Evolutionary conservation across 2,113 vertebrate species (phyloP).

Genomic region (Caretta caretta): DNA sequence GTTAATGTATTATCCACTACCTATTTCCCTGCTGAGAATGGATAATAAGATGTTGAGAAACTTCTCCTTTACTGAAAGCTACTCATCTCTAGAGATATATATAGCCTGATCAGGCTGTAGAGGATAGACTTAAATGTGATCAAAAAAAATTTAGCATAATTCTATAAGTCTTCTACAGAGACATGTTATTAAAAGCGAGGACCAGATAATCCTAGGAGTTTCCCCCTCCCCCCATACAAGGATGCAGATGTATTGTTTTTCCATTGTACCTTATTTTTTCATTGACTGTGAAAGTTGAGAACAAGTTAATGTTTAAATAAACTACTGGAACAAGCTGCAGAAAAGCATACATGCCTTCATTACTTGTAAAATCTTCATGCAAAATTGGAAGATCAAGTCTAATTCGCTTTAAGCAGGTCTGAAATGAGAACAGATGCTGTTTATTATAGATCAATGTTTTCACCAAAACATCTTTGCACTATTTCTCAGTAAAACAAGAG

Average conservation of each 20-base stretch:
- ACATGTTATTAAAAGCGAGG: not conserved
- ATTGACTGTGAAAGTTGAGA: not conserved
- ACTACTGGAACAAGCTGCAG: not conserved
- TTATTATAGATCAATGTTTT: not conserved
- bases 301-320: not conserved
- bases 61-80: not conserved
- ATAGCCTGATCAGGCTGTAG: not conserved
- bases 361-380: conserved; percentile 87
- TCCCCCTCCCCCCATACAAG: too few relatives aligned
- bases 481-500: not conserved
- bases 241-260: not conserved
- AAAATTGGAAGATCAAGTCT: conserved; percentile 93
- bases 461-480: not conserved
- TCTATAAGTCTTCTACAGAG: accelerated
- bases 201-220: not conserved
- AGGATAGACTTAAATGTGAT: not conserved
- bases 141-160: not conserved
- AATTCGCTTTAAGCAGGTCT: conserved; percentile 97
- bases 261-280: not conserved
- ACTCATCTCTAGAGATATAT: accelerated
- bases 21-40: not conserved
- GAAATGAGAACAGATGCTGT: conserved; percentile 19
- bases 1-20: not conserved
- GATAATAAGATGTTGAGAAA: not conserved
- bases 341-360: conserved; percentile 75